Evolutionary conservation across 2,113 vertebrate species (phyloP), one percentile per base, ranked within the genome.

Genomic region (Microtus ochrogaster): DNA sequence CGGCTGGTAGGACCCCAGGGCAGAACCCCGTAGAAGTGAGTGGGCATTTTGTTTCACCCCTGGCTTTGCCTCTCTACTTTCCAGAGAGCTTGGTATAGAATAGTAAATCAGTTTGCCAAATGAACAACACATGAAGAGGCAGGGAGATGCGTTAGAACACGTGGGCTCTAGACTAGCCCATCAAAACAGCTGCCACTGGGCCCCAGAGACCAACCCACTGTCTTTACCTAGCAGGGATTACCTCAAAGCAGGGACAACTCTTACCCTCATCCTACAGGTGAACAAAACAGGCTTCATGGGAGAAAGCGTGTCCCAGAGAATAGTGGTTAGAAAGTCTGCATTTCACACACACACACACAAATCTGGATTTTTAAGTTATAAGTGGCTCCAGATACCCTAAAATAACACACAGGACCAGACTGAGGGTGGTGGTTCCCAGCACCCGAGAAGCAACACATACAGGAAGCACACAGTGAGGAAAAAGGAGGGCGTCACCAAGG

Each of bases 361-460:
- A 17, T 17, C 76, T 83, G 87, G 41, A 41, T 87, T 96, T 94
- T 94, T 76, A 72, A 58, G 41, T 76, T 92, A 21, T 44, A 55
- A n/a, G 10, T 90, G 49, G 47, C 28, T 87, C 61, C 66, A 72
- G 36, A 92, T 3, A 74, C 47, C 39, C 49, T 22, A 13, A 39
- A 84, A n/a, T 36, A 10, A 44, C 19, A 7, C 26, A 11, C 4
- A 13, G 4, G 82, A 39, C 11, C 77, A 81, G 44, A 5, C 0
- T 2, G 28, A 24, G 58, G 39, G 1, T 6, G 26, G 1, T 10
- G 16, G 19, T 82, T 68, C 9, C 24, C 21, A 7, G 52, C 24
- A 28, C 58, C 44, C 3, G 5, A 26, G 0, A 79, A 2, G 19
- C 0, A 14, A 47, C 14, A 49, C 3, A 24, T 39, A 39, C 76